Conservation (phyloP, 2,888 invertebrate species). For the Aricia artaxerxes region DNA sequence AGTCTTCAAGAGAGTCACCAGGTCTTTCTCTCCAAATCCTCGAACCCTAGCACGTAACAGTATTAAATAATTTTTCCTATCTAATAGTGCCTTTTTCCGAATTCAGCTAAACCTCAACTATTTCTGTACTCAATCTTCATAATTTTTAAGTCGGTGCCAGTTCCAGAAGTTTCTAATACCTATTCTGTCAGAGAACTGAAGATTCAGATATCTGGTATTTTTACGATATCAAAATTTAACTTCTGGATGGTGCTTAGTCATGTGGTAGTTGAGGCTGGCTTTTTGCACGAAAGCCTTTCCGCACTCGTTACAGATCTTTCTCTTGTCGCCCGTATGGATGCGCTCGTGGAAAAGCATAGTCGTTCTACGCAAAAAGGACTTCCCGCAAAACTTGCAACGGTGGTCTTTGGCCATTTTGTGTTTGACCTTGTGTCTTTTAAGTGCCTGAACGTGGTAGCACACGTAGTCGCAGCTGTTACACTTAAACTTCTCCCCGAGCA, state of each 20-base stretch:
- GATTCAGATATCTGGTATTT: no score
- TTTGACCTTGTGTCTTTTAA: slow-evolving; percentile 66
- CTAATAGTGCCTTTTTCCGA: no score
- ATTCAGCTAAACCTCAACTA: no score
- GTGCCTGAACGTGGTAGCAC: slow-evolving; percentile 53
- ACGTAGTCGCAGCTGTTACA: slow-evolving; percentile 65
- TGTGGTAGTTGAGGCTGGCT: slow-evolving; percentile 70
- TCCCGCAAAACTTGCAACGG: slow-evolving; percentile 68
- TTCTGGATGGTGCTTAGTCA: slow-evolving; percentile 68
- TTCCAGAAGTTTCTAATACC: no score
- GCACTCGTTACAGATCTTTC: slow-evolving; percentile 62
- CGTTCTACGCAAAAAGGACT: slow-evolving; percentile 63
- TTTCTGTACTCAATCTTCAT: no score
- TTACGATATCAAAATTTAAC: slow-evolving; percentile 53
- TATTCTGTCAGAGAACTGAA: no score
- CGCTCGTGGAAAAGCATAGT: slow-evolving; percentile 60
- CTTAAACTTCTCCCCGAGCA: slow-evolving; percentile 61
- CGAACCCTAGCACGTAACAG: no score
- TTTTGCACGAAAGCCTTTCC: slow-evolving; percentile 72
- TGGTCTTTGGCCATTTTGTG: slow-evolving; percentile 67
- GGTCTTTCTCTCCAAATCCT: no score
- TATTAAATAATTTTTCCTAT: no score
- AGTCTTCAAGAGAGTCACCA: no score
- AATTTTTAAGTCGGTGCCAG: no score
- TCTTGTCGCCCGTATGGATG: slow-evolving; percentile 66